These are phyloP conservation scores for Burhinus oedicnemus DNA, from an alignment of 2,113 vertebrate species.

Conservation along the genomic window DNA sequence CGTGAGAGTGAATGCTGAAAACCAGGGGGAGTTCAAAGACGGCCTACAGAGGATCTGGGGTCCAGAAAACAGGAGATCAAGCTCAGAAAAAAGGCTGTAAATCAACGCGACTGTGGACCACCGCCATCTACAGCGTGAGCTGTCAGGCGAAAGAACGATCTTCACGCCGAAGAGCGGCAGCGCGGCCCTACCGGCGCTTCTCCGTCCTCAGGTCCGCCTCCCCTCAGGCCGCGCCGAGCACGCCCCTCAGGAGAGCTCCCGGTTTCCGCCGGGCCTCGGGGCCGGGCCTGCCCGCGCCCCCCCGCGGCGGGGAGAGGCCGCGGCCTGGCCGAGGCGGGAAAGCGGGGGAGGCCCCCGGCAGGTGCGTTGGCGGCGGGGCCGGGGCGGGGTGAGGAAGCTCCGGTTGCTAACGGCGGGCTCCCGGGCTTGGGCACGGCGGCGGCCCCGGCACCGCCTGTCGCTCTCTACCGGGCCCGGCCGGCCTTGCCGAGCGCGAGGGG, in stretches of 20 bases:
- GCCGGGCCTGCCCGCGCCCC: too few relatives aligned
- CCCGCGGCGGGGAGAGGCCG: not conserved
- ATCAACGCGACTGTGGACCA: not conserved
- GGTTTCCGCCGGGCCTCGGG: not conserved
- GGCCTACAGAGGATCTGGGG: not conserved
- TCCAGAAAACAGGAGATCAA: not conserved
- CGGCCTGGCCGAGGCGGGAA: not conserved
- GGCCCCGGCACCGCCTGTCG: not conserved
- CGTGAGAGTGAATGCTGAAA: not conserved
- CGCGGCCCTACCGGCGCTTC: accelerated
- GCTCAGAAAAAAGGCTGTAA: not conserved
- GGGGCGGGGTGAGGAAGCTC: not conserved
- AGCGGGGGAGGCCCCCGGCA: not conserved
- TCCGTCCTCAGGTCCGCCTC: not conserved
- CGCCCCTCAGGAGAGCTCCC: not conserved
- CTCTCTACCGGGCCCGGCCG: not conserved
- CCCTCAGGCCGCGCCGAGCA: not conserved
- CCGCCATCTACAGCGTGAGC: not conserved
- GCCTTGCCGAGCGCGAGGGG: not conserved
- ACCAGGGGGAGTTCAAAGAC: not conserved
- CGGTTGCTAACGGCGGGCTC: not conserved
- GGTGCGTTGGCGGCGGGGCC: not conserved
- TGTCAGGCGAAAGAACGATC: accelerated
- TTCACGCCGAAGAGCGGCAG: accelerated
- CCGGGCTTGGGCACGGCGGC: too few relatives aligned